A percentile compares a stretch with the other conserved stretches of the same genome.
These are phyloP conservation scores for Pimpla rufipes DNA, from an alignment of 2,888 invertebrate genomes.

Conservation along the genomic window DNA sequence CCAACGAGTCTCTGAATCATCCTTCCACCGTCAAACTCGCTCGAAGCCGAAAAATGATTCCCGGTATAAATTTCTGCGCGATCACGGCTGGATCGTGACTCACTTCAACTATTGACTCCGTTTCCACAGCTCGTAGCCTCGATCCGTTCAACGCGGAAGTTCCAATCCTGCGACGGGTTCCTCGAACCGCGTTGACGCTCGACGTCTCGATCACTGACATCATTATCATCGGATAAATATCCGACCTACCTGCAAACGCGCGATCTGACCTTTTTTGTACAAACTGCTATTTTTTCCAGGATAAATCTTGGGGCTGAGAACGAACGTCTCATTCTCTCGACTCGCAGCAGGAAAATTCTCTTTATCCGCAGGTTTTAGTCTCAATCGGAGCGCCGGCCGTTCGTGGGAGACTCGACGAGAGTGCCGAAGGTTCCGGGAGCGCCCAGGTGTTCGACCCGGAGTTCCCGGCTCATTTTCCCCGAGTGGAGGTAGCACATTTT, in stretches of 20 bases:
- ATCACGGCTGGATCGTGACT: constrained; percentile 12
- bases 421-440: constrained; percentile 41
- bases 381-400: constrained; percentile 4
- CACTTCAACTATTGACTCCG: constrained; percentile 3
- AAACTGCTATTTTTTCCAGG: not conserved
- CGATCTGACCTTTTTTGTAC: too few species aligned
- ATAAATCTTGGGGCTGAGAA: too few species aligned
- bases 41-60: constrained; percentile 8
- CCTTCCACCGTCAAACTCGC: not conserved
- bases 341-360: not conserved
- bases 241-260: not conserved
- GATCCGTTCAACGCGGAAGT: constrained; percentile 27
- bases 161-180: not conserved
- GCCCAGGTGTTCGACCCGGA: constrained; percentile 58
- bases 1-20: not conserved
- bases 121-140: not conserved
- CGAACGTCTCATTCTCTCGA: constrained; percentile 1
- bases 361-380: not conserved
- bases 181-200: not conserved
- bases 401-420: constrained; percentile 16
- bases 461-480: constrained; percentile 60
- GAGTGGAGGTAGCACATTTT: constrained; percentile 23
- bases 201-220: not conserved
- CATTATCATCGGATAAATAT: not conserved
- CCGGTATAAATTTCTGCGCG: not conserved